phyloP scores from a whole-genome alignment of 30 jellyfish, hydroid and myxozoan genomes.

The Sanderia malayensis region DNA sequence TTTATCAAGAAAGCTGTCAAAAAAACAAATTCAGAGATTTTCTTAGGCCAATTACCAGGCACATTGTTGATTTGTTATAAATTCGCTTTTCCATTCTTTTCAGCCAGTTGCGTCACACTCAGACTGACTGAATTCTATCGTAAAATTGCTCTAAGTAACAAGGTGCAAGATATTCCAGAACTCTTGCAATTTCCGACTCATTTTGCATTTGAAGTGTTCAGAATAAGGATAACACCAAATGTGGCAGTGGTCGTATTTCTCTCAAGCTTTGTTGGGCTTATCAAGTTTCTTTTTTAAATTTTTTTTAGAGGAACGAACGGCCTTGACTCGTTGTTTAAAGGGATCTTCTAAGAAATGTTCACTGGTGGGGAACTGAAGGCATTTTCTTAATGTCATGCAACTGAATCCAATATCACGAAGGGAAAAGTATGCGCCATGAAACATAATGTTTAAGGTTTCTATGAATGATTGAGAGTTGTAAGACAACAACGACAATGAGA shows the following conservation, averaged over 20 bases:
- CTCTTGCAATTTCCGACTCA: slow-evolving; percentile 15
- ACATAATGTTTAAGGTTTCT: too few relatives aligned
- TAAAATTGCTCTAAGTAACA: slow-evolving; percentile 28
- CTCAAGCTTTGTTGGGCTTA: slow-evolving; percentile 45
- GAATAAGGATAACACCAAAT: slow-evolving; percentile 38
- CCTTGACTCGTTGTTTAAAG: too few relatives aligned
- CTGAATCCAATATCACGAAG: too few relatives aligned
- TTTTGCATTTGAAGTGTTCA: slow-evolving; percentile 38
- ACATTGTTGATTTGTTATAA: slow-evolving; percentile 44
- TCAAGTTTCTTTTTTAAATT: slow-evolving; percentile 23
- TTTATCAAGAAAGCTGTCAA: not conserved
- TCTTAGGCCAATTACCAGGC: not conserved
- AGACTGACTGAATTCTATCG: slow-evolving; percentile 23
- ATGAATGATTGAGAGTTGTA: too few relatives aligned
- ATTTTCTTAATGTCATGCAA: too few relatives aligned
- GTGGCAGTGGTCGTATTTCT: slow-evolving; percentile 33
- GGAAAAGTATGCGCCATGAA: too few relatives aligned
- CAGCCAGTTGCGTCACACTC: slow-evolving; percentile 62
- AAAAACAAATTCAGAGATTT: not conserved
- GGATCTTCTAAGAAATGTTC: too few relatives aligned
- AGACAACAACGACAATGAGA: too few relatives aligned
- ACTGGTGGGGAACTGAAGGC: too few relatives aligned
- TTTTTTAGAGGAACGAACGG: too few relatives aligned
- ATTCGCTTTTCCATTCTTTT: slow-evolving; percentile 54
- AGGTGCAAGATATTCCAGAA: slow-evolving; percentile 46